Evolutionary conservation across 2,113 vertebrate species (phyloP), one percentile per base, ranked within the genome.

Genomic region (Martes martes): DNA sequence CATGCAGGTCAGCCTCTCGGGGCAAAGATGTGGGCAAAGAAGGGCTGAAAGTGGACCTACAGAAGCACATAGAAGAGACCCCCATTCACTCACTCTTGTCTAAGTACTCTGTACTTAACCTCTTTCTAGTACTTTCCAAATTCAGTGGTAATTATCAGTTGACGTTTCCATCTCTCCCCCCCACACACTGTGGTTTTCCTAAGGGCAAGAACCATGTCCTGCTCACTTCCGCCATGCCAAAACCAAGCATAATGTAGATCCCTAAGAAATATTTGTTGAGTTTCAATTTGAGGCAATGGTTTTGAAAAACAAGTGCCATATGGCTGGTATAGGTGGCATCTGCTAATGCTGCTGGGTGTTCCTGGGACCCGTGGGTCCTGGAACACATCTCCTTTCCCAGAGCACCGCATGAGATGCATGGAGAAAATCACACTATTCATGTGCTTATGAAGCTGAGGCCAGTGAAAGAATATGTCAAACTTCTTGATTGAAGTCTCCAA

Each of bases 261-360:
- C 81, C 65, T 83, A 81, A 84, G 57, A 97, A 87, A 89, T 90
- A 96, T 92, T 55, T 96, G 83, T 87, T 96, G 92, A 92, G 91
- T 94, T 97, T 97, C 81, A 19, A 96, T 92, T 83, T 59, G 23
- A 96, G 83, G 83, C 74, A 96, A 95, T 8, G 23, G 63, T 96
- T 98, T 96, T 88, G 78, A 96, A 98, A 97, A 96, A 90, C 39
- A 97, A 96, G 88, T 52, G 18, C 81, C 97, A 97, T 96, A 90
- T 95, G 97, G 95, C n/a, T 50, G 28, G 45, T 76, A 84, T n/a
- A 85, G 61, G 69, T 84, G 82, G 82, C 89, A 94, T 97, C 92
- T 96, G 92, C 63, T 39, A 55, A 39, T 81, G 19, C 96, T 95
- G 52, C 80, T 94, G 95, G 74, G 61, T 87, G 87, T 96, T 94